These are phyloP conservation scores for Aleadryas rufinucha DNA, from an alignment of 2,113 vertebrate species.

Conservation along the genomic window DNA sequence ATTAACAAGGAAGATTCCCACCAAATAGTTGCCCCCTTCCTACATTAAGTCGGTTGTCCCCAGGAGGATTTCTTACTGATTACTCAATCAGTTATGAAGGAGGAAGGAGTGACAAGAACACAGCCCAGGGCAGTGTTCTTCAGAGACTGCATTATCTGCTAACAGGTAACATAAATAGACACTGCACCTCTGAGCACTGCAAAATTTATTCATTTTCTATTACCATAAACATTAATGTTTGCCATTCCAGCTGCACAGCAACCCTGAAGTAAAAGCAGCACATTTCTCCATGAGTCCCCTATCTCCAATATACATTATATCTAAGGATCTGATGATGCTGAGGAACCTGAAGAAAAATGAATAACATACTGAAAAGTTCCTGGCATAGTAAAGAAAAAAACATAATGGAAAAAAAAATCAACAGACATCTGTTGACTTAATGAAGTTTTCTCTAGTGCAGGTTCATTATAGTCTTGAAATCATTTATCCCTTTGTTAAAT, in stretches of 20 bases:
- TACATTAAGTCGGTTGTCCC: background rate
- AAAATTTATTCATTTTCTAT: background rate
- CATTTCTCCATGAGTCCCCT: background rate
- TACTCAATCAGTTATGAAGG: background rate
- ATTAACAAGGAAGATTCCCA: background rate
- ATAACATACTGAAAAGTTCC: background rate
- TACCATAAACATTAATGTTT: background rate
- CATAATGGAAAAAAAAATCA: background rate
- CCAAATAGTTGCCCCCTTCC: background rate
- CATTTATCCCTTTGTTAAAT: background rate
- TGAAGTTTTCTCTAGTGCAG: background rate
- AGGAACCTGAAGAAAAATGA: background rate
- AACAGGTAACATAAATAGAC: conserved; percentile 15
- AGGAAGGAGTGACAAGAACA: conserved; percentile 4
- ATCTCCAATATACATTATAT: background rate
- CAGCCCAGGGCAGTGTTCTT: background rate
- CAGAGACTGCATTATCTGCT: background rate
- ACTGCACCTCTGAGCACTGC: background rate
- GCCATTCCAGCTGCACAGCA: background rate
- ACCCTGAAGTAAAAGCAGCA: background rate
- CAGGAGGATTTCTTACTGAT: background rate
- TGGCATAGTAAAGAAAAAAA: background rate
- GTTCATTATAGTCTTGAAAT: background rate
- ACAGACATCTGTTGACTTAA: background rate
- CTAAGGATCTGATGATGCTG: background rate